phyloP scores from a whole-genome alignment of 2,797 vertebrate species.

The Rhinogobio ventralis region DNA sequence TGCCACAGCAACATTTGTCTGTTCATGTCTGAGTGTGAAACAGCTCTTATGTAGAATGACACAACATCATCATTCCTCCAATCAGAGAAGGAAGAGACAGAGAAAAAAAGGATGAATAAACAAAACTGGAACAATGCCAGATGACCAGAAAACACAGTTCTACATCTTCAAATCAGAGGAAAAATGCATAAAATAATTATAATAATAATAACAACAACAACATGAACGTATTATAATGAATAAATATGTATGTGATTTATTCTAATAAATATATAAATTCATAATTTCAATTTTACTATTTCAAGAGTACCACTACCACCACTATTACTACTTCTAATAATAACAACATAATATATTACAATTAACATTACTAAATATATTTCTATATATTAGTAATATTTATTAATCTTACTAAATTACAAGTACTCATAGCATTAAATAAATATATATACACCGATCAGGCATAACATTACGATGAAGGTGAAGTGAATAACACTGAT shows the following conservation, averaged over 20 bases:
- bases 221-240: background rate
- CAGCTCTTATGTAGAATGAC: background rate
- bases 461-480: too few relatives aligned
- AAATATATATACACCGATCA: too few relatives aligned
- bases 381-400: too few relatives aligned
- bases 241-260: background rate
- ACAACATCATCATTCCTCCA: background rate
- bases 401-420: too few relatives aligned
- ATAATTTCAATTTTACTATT: background rate
- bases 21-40: background rate
- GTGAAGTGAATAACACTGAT: too few relatives aligned
- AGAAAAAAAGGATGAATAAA: background rate
- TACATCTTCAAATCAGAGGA: background rate
- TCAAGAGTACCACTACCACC: background rate
- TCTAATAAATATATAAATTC: background rate
- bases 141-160: slow-evolving; percentile 24
- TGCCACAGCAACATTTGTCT: background rate
- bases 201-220: background rate
- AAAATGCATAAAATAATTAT: background rate
- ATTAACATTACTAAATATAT: too few relatives aligned
- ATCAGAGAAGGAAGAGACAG: background rate
- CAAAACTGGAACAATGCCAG: slow-evolving; percentile 40
- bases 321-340: background rate
- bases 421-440: too few relatives aligned
- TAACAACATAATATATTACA: background rate